Evolutionary conservation across 1,140 invertebrate species (phyloP), one percentile per base, ranked within the genome.

Genomic region (Heliconius eleuchia): DNA sequence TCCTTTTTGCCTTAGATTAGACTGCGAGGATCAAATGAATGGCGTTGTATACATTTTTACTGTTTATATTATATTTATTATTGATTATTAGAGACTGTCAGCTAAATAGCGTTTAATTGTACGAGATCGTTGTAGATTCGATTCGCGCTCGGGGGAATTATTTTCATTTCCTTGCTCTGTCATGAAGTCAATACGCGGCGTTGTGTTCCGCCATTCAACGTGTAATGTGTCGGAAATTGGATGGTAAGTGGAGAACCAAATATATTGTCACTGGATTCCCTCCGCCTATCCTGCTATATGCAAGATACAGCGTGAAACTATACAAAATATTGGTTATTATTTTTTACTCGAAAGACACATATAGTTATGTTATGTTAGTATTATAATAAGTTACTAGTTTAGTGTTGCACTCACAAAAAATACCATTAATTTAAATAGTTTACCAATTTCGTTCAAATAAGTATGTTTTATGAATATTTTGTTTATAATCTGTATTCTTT

Each of bases 1-100:
- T 76, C 19, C 30, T 76, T 76, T 60, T 60, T 76, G 74, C 74
- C 74, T 71, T 76, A 71, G 74, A 76, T 76, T 76, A 46, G 37
- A 18, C 39, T 70, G 34, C 27, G 55, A 75, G 27, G 37, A 75
- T 30, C 23, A 13, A 70, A 23, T 52, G 2, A 70, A 70, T 27
- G 37, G 37, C 60, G 13, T 27, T 66, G 60, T 23, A 66, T 66
- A 27, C 23, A 30, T 30, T 57, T 23, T 27, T 66, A 66, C 23
- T 13, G 9, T 66, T 66, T 27, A 66, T 27, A 27, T 66, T 30
- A 16, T 66, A 66, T 66, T 30, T 13, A 30, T 66, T 66, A 57
- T 57, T 23, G 19, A 57, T 57, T n/a, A 66, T 52, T 52, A 19
- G 50, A 52, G 50, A 19, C 50, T 46, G 42, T 46, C 42, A 46